Base-by-base conservation (phyloP, 2,797 vertebrate genomes). In the Scyliorhinus canicula region DNA sequence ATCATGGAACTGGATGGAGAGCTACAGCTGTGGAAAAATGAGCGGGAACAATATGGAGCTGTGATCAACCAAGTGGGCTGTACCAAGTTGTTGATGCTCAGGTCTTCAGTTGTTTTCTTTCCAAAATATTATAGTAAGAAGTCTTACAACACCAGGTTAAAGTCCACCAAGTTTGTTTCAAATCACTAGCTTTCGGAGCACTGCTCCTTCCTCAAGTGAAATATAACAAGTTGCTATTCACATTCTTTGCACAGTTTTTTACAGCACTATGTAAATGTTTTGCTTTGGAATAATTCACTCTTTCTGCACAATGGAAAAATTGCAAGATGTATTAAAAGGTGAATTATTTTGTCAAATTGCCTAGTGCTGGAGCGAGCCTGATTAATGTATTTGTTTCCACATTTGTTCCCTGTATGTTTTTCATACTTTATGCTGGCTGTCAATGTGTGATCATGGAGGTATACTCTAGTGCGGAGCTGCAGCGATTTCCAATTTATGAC, bases 221-320 rank as follows among this genome's bases (percentile, higher is more conserved):
- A n/a, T n/a, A n/a, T n/a, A n/a, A n/a, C n/a, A n/a, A n/a, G n/a
- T 57, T 88, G 85, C 31, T 88, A 88, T 88, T 88, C 57, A 55
- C 52, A n/a, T 4, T 60, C 31, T 14, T 55, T n/a, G 55, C 35
- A 35, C 35, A 60, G 35, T 57, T 57, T 90, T 74, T 28, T n/a
- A 11, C 24, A 40, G 86, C 86, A 57, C 3, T 2, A 6, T n/a
- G 35, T 16, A 90, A 90, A 60, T 40, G 35, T 2, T 90, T 40
- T 90, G 55, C 7, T 90, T 60, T 57, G 24, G 55, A 57, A n/a
- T 63, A n/a, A 90, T 82, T 90, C 55, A 90, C 86, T 60, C 55
- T 90, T 90, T 57, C 86, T 90, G 55, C 86, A n/a, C 16, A 90
- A n/a, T 63, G 9, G 16, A 90, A 88, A 19, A 60, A 57, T n/a